Conservation (phyloP, 2,113 vertebrate genomes). For the Calypte anna region DNA sequence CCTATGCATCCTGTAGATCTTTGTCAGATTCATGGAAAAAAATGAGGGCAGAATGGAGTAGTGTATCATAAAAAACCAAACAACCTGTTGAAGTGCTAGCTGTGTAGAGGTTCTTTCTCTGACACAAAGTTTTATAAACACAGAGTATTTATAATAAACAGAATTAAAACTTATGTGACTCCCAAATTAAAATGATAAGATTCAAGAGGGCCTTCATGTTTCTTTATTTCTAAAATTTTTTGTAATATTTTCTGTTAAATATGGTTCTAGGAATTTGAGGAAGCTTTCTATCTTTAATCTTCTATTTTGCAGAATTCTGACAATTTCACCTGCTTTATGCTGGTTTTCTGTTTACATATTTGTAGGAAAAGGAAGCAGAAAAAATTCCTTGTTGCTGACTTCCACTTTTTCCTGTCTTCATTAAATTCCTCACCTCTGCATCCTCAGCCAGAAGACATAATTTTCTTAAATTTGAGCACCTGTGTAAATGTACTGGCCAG, state of each 20-base stretch:
- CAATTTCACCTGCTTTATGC: rapidly evolving
- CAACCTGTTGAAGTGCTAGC: not conserved
- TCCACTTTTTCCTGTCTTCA: not conserved
- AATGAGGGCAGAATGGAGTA: not conserved
- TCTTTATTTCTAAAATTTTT: not conserved
- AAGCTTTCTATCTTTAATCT: not conserved
- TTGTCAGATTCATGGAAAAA: not conserved
- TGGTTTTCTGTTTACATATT: not conserved
- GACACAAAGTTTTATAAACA: not conserved
- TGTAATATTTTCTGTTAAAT: not conserved
- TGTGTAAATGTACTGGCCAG: not conserved
- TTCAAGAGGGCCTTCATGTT: not conserved
- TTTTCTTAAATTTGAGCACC: not conserved
- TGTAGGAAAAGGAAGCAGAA: not conserved
- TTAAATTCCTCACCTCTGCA: not conserved
- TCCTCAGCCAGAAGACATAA: not conserved
- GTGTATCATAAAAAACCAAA: not conserved
- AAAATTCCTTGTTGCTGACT: not conserved
- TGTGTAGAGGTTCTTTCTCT: not conserved
- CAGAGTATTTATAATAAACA: not conserved
- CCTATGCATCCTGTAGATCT: not conserved
- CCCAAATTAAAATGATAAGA: not conserved
- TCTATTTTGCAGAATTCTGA: not conserved
- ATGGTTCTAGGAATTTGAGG: not conserved
- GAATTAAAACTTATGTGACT: not conserved